Base-by-base conservation (phyloP, 2,113 vertebrate genomes). In the Eupsittula cactorum region DNA sequence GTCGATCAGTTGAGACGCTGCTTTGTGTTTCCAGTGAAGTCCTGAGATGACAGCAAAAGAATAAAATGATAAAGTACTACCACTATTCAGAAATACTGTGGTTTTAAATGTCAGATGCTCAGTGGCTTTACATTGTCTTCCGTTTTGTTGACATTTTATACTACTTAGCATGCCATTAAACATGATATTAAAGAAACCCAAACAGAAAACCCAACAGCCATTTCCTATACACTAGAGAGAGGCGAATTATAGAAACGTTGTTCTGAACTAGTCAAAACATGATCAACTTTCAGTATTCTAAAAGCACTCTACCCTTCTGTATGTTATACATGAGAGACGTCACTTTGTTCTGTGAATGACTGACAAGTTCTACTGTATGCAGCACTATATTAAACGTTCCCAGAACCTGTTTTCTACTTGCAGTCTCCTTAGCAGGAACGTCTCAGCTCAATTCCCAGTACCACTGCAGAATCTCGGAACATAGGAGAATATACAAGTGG, bases 11-110 rank as follows among this genome's bases (percentile, higher is more conserved):
- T 76, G 98, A 98, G 89, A 98, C 35, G 95, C 96, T 97, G 97
- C 98, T 98, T 97, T 91, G 71, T 25, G 97, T 98, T 91, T 98
- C 98, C 97, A 98, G 39, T n/a, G 98, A 98, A 64, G 98, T 97
- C 97, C 98, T 98, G 97, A 97, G 96, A 88, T 90, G 88, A 91
- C 25, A 95, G 94, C 80, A 97, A 97, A 98, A 98, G 85, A 97
- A 96, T 67, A 96, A 95, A 94, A 91, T 97, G 81, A 93, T 62
- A 21, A 29, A 85, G 5, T 42, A 86, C 77, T 93, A 69, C 81
- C 93, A 69, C 39, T 65, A 39, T 59, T 87, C 5, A 64, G 53
- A 71, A 94, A 59, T 8, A 14, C 9, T 13, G 42, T 7, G 14
- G 47, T 47, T 9, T 95, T 37, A 80, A 67, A 29, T 0, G 1